phyloP scores from a whole-genome alignment of 2,888 invertebrate species.

The Phalangium opilio region DNA sequence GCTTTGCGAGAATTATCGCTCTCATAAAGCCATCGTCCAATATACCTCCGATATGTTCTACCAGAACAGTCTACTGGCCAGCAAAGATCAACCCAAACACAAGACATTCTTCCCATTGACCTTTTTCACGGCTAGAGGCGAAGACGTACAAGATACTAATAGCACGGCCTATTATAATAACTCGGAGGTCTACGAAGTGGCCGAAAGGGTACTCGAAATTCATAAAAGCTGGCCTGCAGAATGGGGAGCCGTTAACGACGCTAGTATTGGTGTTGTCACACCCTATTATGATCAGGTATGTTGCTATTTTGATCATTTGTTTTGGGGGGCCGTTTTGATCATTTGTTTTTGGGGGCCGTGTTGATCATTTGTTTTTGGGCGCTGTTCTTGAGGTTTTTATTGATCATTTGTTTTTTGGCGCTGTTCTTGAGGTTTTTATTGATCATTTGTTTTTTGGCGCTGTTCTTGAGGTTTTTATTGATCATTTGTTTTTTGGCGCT shows the following conservation, averaged over 20 bases:
- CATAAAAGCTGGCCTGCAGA: constrained; percentile 57
- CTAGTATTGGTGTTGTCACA: constrained; percentile 66
- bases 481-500: too few species aligned
- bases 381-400: too few species aligned
- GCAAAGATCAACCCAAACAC: constrained; percentile 53
- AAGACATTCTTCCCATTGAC: constrained; percentile 55
- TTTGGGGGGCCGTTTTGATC: too few species aligned
- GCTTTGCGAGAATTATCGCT: constrained; percentile 64
- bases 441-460: too few species aligned
- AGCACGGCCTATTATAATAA: constrained; percentile 65
- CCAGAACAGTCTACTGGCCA: constrained; percentile 55
- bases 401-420: too few species aligned
- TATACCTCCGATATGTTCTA: constrained; percentile 70
- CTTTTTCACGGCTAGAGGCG: constrained; percentile 62
- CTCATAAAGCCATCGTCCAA: constrained; percentile 62
- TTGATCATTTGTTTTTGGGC: too few species aligned
- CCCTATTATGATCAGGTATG: constrained; percentile 61
- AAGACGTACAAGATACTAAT: constrained; percentile 55
- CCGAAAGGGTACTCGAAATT: constrained; percentile 54
- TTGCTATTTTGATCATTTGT: too few species aligned
- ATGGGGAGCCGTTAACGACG: constrained; percentile 53
- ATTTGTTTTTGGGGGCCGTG: too few species aligned
- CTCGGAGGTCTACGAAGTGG: constrained; percentile 61
- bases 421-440: too few species aligned
- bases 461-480: too few species aligned